Base-by-base conservation (phyloP, 2,113 vertebrate species). In the Lampris megalopsis region DNA sequence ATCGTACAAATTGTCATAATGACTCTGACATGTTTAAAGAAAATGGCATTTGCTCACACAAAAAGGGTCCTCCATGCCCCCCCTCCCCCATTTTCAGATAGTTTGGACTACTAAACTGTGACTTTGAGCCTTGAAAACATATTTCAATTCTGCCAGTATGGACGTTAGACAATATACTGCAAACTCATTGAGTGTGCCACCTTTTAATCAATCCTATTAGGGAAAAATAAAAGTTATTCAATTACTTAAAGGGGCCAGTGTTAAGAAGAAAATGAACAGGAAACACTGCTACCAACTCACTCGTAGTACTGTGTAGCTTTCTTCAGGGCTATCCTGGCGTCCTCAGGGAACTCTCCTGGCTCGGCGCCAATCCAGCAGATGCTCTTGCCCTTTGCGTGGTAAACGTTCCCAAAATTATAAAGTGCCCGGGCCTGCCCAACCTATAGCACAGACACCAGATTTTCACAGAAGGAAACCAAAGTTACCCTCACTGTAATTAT, bases 391-490 rank as follows among this genome's bases (percentile, higher is more conserved):
- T 98, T 97, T 77, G 97, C 96, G 40, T 99, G 97, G 94, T 97
- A 97, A 0, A 98, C 96, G 41, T 99, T 99, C 85, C 98, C 98
- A 77, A 98, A 96, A 92, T 98, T 99, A 93, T 99, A 99, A 49
- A 99, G 95, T 1, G 98, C 97, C 80, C 97, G 96, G 65, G 97
- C 97, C 93, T 99, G 97, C 86, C 98, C 97, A 85, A 97, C 97
- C 98, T 99, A 90, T 81, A 79, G 65, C 68, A 84, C 43, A 71
- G 85, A 88, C 87, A 91, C 59, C 87, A 89, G 59, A 86, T 74
- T 87, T 87, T 86, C 73, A 85, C 69, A 82, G 76, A 85, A 56
- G 77, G 77, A 90, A 81, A 84, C 86, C 83, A 78, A 41, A 75
- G 62, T 79, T 81, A 86, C 88, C 80, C 62, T 54, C 6, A 76